Evolutionary conservation across 2,888 invertebrate species (phyloP), one percentile per base, ranked within the genome.

Genomic region (Fragum sueziense): DNA sequence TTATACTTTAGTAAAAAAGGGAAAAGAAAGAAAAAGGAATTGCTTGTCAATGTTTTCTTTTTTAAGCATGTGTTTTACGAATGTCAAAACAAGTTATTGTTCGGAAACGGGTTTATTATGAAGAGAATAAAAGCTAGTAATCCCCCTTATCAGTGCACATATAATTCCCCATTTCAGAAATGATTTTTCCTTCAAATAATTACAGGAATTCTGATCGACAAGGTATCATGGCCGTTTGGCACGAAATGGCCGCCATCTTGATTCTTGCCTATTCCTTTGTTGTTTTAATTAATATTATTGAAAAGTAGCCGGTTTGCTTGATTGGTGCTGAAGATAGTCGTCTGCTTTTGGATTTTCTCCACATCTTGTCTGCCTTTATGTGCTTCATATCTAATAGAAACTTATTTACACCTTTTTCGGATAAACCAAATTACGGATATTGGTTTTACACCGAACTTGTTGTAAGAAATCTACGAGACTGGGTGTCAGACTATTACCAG

Each of bases 181-280:
- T 82, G 54, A 79, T 82, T 79, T 74, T 82, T 74, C 74, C 70
- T 74, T 73, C 62, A 67, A 76, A 82, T 82, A 82, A 82, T 82
- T 82, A 79, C 82, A 33, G 51, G 70, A 79, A 74, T 73, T 70
- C 70, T 74, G 71, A 76, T 73, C 70, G 34, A 22, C 59, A 65
- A 73, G 74, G 73, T 82, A 82, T 78, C 76, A 82, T 82, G 73
- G 65, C 52, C 67, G 33, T 3, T 52, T 65, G 59, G 47, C 82
- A 82, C 82, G 82, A 41, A 37, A 65, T 65, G 25, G 65, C 22
- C 37, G 65, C 65, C 65, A 65, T 65, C 14, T 62, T 62, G 62
- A 33, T 62, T 62, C 65, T 61, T 31, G 27, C 61, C 33, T 25
- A 61, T 61, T 51, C 74, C 68, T 74, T 74, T 74, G 74, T 74